These are phyloP conservation scores for Clangula hyemalis DNA, from an alignment of 2,797 vertebrate species.

Conservation along the genomic window DNA sequence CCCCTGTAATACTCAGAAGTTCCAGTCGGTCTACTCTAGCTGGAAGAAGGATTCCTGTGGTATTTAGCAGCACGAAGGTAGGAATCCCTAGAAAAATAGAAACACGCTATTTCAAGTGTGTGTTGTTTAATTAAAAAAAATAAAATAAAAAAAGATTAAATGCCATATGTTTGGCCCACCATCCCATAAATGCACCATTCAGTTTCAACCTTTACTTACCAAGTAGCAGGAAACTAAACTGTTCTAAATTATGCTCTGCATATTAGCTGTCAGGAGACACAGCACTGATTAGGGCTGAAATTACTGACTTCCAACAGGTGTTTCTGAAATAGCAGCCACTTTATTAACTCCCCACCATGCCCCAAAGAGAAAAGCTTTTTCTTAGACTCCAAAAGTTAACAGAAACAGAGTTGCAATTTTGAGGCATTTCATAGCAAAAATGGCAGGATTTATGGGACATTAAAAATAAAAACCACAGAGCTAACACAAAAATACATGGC, in stretches of 20 bases:
- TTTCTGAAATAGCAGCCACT: not conserved
- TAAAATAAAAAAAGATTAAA: not conserved
- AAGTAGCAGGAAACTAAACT: not conserved
- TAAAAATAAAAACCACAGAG: not conserved
- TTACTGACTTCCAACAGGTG: not conserved
- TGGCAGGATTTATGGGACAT: not conserved
- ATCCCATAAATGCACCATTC: not conserved
- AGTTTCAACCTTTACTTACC: not conserved
- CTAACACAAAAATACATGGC: fast-evolving
- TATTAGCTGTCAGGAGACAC: not conserved
- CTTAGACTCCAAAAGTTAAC: not conserved
- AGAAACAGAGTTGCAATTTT: not conserved
- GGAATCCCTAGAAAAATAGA: conserved; percentile 86
- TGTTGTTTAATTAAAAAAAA: too few species aligned
- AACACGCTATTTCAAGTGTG: not conserved
- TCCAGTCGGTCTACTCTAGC: conserved; percentile 90
- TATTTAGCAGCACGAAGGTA: conserved; percentile 95
- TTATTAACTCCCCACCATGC: not conserved
- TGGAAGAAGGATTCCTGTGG: conserved; percentile 88
- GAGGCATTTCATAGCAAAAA: not conserved
- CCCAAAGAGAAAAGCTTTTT: not conserved
- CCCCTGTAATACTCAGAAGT: conserved; percentile 88
- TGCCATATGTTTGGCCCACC: not conserved
- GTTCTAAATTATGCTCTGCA: not conserved
- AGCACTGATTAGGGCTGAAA: not conserved